phyloP scores from a whole-genome alignment of 2,888 invertebrate genomes.

The Himalopsyche kuldschensis region DNA sequence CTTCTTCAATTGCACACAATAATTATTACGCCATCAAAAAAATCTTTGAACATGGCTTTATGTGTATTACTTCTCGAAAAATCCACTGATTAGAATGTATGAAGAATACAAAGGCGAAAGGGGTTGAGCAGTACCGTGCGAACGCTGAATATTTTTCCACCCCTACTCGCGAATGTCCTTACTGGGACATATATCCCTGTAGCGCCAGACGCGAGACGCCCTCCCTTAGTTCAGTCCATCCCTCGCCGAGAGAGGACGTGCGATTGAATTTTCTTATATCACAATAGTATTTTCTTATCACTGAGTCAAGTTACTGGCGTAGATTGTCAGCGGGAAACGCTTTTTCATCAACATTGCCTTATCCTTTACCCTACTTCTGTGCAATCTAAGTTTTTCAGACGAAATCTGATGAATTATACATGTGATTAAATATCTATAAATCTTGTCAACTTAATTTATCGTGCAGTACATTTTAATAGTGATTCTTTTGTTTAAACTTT shows the following conservation, averaged over 20 bases:
- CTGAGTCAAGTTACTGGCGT: background rate
- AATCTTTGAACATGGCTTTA: background rate
- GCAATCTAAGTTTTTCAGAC: background rate
- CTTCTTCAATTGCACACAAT: background rate
- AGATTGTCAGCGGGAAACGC: background rate
- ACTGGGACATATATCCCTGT: background rate
- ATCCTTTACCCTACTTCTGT: background rate
- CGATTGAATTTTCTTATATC: background rate
- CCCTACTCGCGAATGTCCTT: background rate
- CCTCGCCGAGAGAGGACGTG: background rate
- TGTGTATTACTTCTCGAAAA: background rate
- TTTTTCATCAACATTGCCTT: background rate
- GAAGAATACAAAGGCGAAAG: background rate
- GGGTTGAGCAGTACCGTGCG: background rate
- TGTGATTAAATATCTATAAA: background rate
- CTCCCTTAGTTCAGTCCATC: background rate
- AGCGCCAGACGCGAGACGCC: background rate
- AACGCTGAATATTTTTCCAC: background rate
- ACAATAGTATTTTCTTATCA: background rate
- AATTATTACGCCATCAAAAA: background rate
- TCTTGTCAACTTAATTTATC: background rate
- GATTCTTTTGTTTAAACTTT: background rate
- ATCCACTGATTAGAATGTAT: background rate
- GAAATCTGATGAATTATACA: background rate
- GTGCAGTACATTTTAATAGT: background rate